phyloP scores from a whole-genome alignment of 1,140 invertebrate genomes.

The Thaumetopoea pityocampa region DNA sequence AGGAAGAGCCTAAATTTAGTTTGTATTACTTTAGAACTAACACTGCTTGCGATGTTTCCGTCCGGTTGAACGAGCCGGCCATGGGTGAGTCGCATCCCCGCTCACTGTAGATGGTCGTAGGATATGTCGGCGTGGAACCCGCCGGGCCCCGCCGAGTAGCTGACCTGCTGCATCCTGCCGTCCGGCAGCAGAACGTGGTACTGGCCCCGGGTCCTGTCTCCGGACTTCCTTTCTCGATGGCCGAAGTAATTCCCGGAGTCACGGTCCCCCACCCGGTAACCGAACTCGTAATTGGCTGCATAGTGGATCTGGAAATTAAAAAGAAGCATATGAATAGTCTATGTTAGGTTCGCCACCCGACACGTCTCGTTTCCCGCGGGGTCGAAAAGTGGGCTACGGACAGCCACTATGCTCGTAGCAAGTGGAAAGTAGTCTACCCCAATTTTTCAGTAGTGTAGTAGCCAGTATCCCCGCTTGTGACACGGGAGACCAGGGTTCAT shows the following conservation, averaged over 20 bases:
- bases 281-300: conserved; percentile 84
- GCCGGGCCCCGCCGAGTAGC: conserved; percentile 84
- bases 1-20: too few relatives aligned
- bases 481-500: too few relatives aligned
- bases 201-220: conserved; percentile 80
- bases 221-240: conserved; percentile 81
- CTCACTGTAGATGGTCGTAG: conserved; percentile 73
- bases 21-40: too few relatives aligned
- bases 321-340: conserved; percentile 14
- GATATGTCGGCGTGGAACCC: conserved; percentile 87
- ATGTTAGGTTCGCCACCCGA: not conserved
- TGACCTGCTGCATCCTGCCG: conserved; percentile 85
- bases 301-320: conserved; percentile 78
- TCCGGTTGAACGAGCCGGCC: too few relatives aligned
- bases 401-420: too few relatives aligned
- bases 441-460: too few relatives aligned
- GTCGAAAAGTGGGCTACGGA: too few relatives aligned
- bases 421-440: too few relatives aligned
- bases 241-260: conserved; percentile 84
- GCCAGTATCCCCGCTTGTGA: too few relatives aligned
- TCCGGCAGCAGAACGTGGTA: conserved; percentile 88
- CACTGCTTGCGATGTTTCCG: too few relatives aligned
- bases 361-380: not conserved
- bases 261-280: conserved; percentile 83
- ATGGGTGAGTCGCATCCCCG: too few relatives aligned